Evolutionary conservation across 2,797 vertebrate genomes (phyloP).

Genomic region (Alectoris magna): DNA sequence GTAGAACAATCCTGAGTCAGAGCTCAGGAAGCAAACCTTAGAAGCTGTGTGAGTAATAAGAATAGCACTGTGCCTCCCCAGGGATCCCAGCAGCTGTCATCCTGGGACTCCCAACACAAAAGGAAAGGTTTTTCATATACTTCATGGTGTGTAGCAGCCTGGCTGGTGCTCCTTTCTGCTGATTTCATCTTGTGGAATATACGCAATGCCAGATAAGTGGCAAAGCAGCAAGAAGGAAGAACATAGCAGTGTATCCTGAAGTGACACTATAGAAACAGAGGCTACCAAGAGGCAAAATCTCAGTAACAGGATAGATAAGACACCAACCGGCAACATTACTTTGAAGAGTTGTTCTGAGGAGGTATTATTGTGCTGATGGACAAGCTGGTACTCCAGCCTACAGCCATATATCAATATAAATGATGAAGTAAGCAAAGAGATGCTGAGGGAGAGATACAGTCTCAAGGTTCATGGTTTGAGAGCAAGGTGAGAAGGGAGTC

Average conservation of each 20-base stretch:
- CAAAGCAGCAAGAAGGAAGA: neutral
- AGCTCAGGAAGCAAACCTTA: neutral
- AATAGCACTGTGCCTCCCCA: accelerated
- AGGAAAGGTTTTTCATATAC: neutral
- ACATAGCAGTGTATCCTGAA: neutral
- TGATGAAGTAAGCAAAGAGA: neutral
- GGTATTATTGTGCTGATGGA: neutral
- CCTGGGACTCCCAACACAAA: accelerated
- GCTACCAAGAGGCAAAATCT: neutral
- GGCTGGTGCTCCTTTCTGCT: neutral
- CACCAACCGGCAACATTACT: neutral
- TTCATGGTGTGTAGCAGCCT: neutral
- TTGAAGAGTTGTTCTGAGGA: neutral
- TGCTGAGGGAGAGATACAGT: neutral
- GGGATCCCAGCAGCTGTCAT: neutral
- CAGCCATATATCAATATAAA: neutral
- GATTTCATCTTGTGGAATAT: neutral
- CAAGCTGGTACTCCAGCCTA: neutral
- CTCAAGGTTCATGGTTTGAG: neutral
- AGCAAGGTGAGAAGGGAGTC: neutral
- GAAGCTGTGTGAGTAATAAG: accelerated
- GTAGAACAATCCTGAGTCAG: neutral
- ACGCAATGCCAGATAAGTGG: neutral
- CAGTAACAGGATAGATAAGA: neutral
- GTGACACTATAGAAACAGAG: neutral